Conservation (phyloP, 2,797 vertebrate genomes). For the Parambassis ranga region DNA sequence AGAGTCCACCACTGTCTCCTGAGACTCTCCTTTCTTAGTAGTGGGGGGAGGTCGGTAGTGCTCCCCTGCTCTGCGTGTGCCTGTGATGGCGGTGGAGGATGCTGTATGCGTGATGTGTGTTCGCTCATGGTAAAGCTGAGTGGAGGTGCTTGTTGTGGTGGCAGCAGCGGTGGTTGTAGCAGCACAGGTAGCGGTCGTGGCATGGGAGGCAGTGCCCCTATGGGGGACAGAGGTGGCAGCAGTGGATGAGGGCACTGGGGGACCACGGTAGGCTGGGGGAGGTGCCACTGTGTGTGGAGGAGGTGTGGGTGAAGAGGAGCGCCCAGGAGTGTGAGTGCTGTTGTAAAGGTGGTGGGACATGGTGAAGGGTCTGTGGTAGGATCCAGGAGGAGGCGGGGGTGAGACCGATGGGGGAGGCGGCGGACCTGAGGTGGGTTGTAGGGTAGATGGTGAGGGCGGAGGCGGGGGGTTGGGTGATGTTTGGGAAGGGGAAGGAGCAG, state of each 20-base stretch:
- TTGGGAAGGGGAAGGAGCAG: conserved; percentile 76
- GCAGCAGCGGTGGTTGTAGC: conserved; percentile 67
- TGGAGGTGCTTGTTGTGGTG: conserved; percentile 73
- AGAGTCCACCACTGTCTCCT: conserved; percentile 87
- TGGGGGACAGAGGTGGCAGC: conserved; percentile 47
- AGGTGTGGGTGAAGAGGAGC: conserved; percentile 82
- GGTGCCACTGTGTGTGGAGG: conserved; percentile 72
- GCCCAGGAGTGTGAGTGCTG: conserved; percentile 71
- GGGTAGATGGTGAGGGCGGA: conserved; percentile 69
- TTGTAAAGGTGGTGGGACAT: conserved; percentile 82
- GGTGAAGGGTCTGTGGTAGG: conserved; percentile 78
- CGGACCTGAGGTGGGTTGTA: conserved; percentile 67
- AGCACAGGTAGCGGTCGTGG: conserved; percentile 68
- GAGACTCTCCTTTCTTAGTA: conserved; percentile 87
- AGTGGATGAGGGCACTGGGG: conserved; percentile 36
- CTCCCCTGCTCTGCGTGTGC: conserved; percentile 73
- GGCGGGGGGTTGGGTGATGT: conserved; percentile 76
- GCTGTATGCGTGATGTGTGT: conserved; percentile 60
- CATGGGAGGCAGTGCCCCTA: conserved; percentile 58
- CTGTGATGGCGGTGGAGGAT: conserved; percentile 56
- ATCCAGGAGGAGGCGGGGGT: conserved; percentile 77
- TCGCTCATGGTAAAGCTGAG: conserved; percentile 70
- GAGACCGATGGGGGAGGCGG: conserved; percentile 80
- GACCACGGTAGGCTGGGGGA: conserved; percentile 74
- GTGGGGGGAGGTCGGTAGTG: conserved; percentile 78